Evolutionary conservation across 1,140 invertebrate species (phyloP), one percentile per base, ranked within the genome.

Genomic region (Apocrypta bakeri): DNA sequence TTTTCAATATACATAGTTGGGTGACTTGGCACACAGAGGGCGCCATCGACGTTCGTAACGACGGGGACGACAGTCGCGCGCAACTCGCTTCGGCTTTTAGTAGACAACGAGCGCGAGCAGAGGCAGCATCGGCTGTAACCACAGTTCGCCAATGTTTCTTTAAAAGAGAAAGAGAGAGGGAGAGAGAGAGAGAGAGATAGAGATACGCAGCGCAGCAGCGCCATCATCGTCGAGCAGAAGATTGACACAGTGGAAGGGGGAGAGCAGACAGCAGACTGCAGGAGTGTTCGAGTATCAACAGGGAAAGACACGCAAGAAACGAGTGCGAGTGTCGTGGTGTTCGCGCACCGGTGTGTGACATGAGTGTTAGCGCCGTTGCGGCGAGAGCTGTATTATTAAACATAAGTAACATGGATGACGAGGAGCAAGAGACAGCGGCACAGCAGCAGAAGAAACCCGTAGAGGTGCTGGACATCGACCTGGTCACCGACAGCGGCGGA

Each of bases 381-480:
- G 86, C 88, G 85, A 86, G 86, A 80, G 85, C 83, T 73, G 87
- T 87, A 83, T 80, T 87, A 71, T 72, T 88, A 48, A 87, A 87
- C 87, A 89, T 88, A 64, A 87, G 80, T 61, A 88, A 87, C 76
- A 91, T 91, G 88, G 88, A 81, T 40, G 77, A 84, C 69, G 85
- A 85, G 73, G 84, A 71, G 79, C 61, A 69, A 63, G 64, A 29
- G 75, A 27, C 9, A 37, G 2, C 6, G 21, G 25, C 29, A 27
- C 42, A 71, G 21, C 48, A 80, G 42, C 37, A 17, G 14, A 33
- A 25, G 48, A 29, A 72, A 25, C 24, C n/a, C 66, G 71, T 25
- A 2, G 69, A 48, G n/a, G 24, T 27, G 56, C 12, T 25, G 25
- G 42, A 71, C 7, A 48, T 68, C 17, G 61, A 63, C 37, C 9